Evolutionary conservation across 2,797 vertebrate genomes (phyloP).

Genomic region (Craterocephalus amniculus): DNA sequence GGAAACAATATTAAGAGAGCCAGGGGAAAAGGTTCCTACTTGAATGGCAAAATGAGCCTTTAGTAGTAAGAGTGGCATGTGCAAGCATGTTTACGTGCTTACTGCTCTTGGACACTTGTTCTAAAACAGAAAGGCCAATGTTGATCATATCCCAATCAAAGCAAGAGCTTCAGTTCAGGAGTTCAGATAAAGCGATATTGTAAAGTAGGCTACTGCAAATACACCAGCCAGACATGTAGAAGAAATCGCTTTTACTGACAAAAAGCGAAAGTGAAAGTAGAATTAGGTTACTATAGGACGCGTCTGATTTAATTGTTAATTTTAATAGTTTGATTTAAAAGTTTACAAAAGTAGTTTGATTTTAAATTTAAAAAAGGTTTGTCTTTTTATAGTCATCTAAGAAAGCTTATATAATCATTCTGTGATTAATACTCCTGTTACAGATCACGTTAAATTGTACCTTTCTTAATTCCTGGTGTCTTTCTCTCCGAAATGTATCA

Average conservation of each 20-base stretch:
- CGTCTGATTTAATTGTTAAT: background rate
- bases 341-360: too few species aligned
- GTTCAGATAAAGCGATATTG: slow-evolving; percentile 56
- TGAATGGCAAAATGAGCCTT: too few species aligned
- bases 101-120: slow-evolving; percentile 50
- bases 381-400: background rate
- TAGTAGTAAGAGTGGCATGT: slow-evolving; percentile 59
- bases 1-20: slow-evolving; percentile 52
- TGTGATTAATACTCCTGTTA: background rate
- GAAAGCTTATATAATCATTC: background rate
- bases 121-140: slow-evolving; percentile 51
- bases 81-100: slow-evolving; percentile 44
- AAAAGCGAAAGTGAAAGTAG: background rate
- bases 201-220: background rate
- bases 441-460: too few species aligned
- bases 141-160: slow-evolving; percentile 69
- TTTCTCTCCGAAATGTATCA: background rate
- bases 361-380: too few species aligned
- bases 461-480: background rate
- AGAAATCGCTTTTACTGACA: background rate
- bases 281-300: background rate
- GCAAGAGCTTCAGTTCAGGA: slow-evolving; percentile 50
- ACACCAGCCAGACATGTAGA: background rate
- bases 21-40: too few species aligned
- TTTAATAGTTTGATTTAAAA: too few species aligned